Evolutionary conservation across 2,888 invertebrate genomes (phyloP).

Genomic region (Bembecia ichneumoniformis): DNA sequence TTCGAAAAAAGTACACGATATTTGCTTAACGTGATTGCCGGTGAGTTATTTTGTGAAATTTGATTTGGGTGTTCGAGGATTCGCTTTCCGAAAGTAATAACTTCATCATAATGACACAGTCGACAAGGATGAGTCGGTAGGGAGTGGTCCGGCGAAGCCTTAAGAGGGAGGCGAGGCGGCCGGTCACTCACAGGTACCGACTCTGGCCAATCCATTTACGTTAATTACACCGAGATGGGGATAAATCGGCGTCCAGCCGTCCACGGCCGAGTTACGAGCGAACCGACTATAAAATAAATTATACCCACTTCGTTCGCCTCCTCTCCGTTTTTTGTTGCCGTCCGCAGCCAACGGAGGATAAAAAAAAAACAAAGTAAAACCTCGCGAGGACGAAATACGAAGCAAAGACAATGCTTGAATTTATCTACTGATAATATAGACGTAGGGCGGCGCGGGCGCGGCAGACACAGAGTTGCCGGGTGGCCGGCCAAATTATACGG

Average conservation of each 20-base stretch:
- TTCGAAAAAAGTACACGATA: conserved; percentile 29
- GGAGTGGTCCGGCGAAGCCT: conserved; percentile 33
- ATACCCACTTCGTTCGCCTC: conserved; percentile 71
- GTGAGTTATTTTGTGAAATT: conserved; percentile 12
- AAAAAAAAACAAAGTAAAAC: conserved; percentile 65
- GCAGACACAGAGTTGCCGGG: conserved; percentile 55
- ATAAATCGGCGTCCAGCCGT: conserved; percentile 71
- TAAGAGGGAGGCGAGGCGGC: conserved; percentile 25
- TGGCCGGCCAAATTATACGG: conserved; percentile 69
- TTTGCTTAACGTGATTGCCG: conserved; percentile 46
- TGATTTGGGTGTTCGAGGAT: neutral
- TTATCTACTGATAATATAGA: conserved; percentile 74
- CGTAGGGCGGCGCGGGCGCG: conserved; percentile 59
- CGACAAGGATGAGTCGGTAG: conserved; percentile 8
- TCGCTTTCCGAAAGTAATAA: neutral
- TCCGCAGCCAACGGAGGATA: conserved; percentile 45
- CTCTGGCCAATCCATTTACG: conserved; percentile 69
- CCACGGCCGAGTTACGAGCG: conserved; percentile 71
- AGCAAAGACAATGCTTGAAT: conserved; percentile 72
- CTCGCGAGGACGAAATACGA: conserved; percentile 70
- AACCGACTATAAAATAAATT: conserved; percentile 72
- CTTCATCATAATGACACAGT: conserved; percentile 1
- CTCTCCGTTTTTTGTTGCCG: conserved; percentile 69
- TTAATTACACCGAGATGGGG: conserved; percentile 69
- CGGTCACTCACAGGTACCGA: conserved; percentile 40